A percentile compares a stretch with the other conserved stretches of the same genome.
Evolutionary conservation across 2,797 vertebrate species (phyloP).

Genomic region (Liparis tanakae): DNA sequence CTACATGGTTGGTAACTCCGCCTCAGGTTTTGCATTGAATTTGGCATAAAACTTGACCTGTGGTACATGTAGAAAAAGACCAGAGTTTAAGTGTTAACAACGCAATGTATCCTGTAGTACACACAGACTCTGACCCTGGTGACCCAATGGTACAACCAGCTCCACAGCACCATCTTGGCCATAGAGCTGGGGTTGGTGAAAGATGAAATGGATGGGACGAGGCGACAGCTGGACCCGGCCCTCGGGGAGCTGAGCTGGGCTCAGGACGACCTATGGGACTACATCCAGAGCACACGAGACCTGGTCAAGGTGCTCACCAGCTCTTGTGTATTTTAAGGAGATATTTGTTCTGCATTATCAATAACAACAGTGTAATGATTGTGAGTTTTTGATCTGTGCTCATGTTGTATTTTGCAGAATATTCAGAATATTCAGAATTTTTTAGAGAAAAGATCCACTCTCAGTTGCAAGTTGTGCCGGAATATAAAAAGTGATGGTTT

Average conservation of each 20-base stretch:
- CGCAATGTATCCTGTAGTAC: conserved; percentile 57
- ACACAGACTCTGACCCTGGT: conserved; percentile 79
- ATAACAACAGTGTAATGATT: not conserved
- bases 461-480: not conserved
- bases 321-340: not conserved
- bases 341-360: not conserved
- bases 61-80: not conserved
- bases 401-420: not conserved
- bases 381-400: not conserved
- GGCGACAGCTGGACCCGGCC: conserved; percentile 72
- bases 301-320: conserved; percentile 65
- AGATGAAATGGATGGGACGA: conserved; percentile 73
- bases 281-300: conserved; percentile 73
- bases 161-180: conserved; percentile 78
- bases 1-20: conserved; percentile 72
- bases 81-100: not conserved
- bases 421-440: not conserved
- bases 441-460: not conserved
- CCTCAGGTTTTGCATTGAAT: not conserved
- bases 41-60: not conserved
- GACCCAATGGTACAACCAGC: conserved; percentile 81
- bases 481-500: not conserved
- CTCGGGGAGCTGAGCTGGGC: conserved; percentile 78
- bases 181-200: conserved; percentile 77
- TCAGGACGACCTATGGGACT: conserved; percentile 79